Base-by-base conservation (phyloP, 2,113 vertebrate species). In the Microtus ochrogaster region DNA sequence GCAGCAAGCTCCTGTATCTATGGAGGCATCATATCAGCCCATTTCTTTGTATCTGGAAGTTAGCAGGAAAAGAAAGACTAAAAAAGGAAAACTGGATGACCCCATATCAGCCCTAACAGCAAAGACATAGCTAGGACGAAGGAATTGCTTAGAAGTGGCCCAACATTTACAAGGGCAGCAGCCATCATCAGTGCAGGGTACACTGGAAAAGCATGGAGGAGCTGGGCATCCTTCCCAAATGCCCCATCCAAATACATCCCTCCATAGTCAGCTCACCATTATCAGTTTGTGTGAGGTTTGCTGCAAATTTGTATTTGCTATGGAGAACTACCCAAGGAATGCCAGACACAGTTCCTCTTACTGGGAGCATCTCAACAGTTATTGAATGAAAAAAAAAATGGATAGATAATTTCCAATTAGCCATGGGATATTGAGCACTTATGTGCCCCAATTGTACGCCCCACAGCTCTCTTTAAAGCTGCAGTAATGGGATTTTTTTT, bases 61-160 rank as follows among this genome's bases (percentile, higher is more conserved):
- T 94, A 96, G 96, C 55, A 61, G 79, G 49, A 98, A 97, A 96
- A 88, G 91, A 98, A 98, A 96, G 96, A 96, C 94, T 97, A 82
- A 98, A 95, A 84, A 85, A 1, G 41, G 41, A 93, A 95, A 30
- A 7, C 1, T 12, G n/a, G 47, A 36, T 72, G 96, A 97, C 91
- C 92, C 79, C 81, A 93, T 92, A 91, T 85, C 81, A 95, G 74
- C 36, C 33, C 72, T 94, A 70, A 26, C 95, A 70, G 93, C 89
- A 96, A 97, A 98, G 49, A 96, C 93, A 97, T 96, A 97, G 95
- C 44, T 44, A 94, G 85, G 88, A 97, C 96, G 84, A 77, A 93
- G 94, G 94, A 97, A 96, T 94, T 92, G 96, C 95, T 47, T 96
- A 47, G 85, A 85, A 65, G 68, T 44, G 10, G 7, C 41, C 36